These are phyloP conservation scores for Aphis craccivora DNA, from an alignment of 1,140 invertebrate genomes.

Conservation along the genomic window DNA sequence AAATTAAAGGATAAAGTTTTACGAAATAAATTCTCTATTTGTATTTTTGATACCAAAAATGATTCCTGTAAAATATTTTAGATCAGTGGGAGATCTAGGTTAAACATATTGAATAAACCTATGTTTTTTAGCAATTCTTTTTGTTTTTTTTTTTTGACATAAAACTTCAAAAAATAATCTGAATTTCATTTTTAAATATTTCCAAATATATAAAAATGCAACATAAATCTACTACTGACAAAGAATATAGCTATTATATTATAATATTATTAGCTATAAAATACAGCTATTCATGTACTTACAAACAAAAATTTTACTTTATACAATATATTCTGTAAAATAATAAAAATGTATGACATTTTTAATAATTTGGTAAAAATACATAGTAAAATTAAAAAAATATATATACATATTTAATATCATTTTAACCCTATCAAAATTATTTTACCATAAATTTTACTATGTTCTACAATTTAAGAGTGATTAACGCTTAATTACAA, in stretches of 20 bases:
- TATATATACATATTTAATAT: neutral
- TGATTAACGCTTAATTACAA: neutral
- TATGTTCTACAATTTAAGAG: neutral
- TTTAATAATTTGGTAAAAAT: neutral
- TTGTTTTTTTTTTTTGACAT: neutral
- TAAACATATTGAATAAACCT: neutral
- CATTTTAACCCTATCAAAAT: neutral
- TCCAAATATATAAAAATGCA: neutral
- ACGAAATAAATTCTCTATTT: neutral
- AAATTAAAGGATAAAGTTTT: neutral
- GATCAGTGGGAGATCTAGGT: neutral
- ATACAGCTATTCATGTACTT: neutral
- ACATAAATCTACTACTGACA: neutral
- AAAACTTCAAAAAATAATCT: neutral
- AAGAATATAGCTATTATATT: no score
- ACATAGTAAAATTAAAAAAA: neutral
- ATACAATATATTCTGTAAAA: neutral
- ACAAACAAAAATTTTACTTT: neutral
- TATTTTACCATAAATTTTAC: neutral
- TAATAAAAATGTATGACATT: neutral
- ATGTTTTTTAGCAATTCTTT: neutral
- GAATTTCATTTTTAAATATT: neutral
- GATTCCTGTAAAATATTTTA: neutral
- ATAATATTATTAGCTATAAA: no score
- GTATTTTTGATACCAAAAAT: neutral